Percentiles rank a stretch among this genome's conserved stretches.
Conservation (phyloP, 2,113 vertebrate species). For the Polyodon spathula region DNA sequence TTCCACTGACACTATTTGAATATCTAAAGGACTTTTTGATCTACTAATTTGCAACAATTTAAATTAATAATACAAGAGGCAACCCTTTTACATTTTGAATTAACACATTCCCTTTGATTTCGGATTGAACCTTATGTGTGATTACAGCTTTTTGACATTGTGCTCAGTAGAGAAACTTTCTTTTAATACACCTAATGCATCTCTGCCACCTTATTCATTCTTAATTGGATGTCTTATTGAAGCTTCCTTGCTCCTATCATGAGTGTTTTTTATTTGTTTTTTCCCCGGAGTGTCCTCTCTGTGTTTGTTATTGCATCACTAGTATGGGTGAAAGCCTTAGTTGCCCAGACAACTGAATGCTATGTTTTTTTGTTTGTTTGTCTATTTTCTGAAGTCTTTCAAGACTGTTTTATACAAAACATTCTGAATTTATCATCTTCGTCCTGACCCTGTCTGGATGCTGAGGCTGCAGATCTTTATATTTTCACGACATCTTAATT, state of each 20-base stretch:
- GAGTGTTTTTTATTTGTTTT: background rate
- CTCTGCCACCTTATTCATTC: too few species aligned
- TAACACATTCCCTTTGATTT: conserved; percentile 1
- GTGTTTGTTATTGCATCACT: conserved; percentile 6
- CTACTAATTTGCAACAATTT: conserved; percentile 23
- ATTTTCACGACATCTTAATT: too few species aligned
- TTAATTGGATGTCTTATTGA: background rate
- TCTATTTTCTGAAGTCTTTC: background rate
- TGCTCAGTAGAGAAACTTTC: background rate
- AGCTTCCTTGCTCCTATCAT: background rate
- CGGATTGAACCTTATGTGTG: background rate
- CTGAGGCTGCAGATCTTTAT: too few species aligned
- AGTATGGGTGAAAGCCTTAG: background rate
- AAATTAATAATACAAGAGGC: conserved; percentile 23
- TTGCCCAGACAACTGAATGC: conserved; percentile 9
- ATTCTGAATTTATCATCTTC: too few species aligned
- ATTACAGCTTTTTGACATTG: background rate
- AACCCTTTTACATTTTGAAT: background rate
- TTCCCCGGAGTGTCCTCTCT: background rate
- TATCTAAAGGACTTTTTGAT: conserved; percentile 19
- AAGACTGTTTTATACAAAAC: background rate
- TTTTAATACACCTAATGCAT: too few species aligned
- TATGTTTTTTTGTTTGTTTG: conserved; percentile 3
- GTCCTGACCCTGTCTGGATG: too few species aligned
- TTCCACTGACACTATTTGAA: conserved; percentile 21